These are phyloP conservation scores for Grammomys surdaster DNA, from an alignment of 2,113 vertebrate genomes.

Conservation along the genomic window DNA sequence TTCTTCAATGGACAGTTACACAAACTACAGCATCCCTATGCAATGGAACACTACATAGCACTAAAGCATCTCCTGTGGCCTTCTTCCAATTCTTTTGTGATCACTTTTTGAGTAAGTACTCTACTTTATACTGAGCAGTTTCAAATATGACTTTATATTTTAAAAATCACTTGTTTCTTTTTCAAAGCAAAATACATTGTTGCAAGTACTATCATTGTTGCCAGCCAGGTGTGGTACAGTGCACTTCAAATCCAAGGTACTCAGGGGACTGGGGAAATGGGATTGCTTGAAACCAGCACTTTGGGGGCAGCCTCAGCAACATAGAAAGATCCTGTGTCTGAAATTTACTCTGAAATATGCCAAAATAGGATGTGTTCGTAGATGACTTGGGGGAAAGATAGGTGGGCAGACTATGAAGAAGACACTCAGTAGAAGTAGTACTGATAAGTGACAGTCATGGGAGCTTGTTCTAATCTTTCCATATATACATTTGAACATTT, in stretches of 20 bases:
- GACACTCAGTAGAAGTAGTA: neutral
- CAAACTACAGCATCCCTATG: fast-evolving
- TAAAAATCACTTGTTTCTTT: conserved; percentile 28
- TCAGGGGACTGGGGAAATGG: neutral
- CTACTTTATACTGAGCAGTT: neutral
- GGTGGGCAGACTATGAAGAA: neutral
- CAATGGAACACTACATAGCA: no score
- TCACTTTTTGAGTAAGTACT: neutral
- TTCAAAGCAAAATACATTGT: conserved; percentile 9
- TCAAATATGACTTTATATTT: neutral
- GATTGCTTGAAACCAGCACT: neutral
- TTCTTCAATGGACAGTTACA: neutral
- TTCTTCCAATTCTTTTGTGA: neutral
- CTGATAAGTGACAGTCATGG: neutral
- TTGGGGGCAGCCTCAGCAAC: neutral
- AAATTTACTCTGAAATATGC: neutral
- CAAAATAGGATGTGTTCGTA: neutral
- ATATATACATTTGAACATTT: neutral
- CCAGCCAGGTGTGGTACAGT: neutral
- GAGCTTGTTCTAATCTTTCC: neutral
- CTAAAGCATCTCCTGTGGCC: neutral
- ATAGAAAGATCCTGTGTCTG: neutral
- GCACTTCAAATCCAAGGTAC: neutral
- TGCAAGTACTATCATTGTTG: neutral
- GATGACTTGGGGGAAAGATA: neutral